phyloP scores from a whole-genome alignment of 2,888 invertebrate species.

The Parnassius mnemosyne region DNA sequence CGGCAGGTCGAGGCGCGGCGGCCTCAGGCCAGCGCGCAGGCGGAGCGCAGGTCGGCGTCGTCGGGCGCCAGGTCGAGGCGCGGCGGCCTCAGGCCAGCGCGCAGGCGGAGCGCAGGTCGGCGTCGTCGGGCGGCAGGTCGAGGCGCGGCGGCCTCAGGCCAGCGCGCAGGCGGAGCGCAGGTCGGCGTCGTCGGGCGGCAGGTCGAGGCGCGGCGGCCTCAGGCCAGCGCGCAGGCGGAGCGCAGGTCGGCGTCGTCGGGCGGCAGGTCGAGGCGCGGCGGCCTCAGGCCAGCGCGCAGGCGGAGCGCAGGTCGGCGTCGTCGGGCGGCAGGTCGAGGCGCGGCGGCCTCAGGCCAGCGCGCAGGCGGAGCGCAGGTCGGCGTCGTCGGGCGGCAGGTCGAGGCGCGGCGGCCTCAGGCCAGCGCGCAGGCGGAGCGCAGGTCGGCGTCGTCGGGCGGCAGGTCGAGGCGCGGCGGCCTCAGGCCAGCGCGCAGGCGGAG shows the following conservation, averaged over 20 bases:
- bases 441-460: conserved; percentile 82
- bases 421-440: conserved; percentile 30
- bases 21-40: too few relatives aligned
- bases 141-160: conserved; percentile 19
- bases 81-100: too few relatives aligned
- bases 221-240: conserved; percentile 74
- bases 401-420: conserved; percentile 19
- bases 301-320: conserved; percentile 62
- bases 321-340: conserved; percentile 86
- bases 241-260: conserved; percentile 70
- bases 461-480: conserved; percentile 86
- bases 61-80: conserved; percentile 86
- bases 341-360: too few relatives aligned
- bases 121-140: conserved; percentile 34
- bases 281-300: too few relatives aligned
- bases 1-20: conserved; percentile 16
- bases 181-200: conserved; percentile 82
- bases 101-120: conserved; percentile 79
- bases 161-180: conserved; percentile 30
- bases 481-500: conserved; percentile 74
- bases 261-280: conserved; percentile 16
- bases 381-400: conserved; percentile 34
- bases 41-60: conserved; percentile 56
- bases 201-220: conserved; percentile 86
- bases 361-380: conserved; percentile 79